These are phyloP conservation scores for Andrena praecox DNA, from an alignment of 2,888 invertebrate species.

Conservation along the genomic window DNA sequence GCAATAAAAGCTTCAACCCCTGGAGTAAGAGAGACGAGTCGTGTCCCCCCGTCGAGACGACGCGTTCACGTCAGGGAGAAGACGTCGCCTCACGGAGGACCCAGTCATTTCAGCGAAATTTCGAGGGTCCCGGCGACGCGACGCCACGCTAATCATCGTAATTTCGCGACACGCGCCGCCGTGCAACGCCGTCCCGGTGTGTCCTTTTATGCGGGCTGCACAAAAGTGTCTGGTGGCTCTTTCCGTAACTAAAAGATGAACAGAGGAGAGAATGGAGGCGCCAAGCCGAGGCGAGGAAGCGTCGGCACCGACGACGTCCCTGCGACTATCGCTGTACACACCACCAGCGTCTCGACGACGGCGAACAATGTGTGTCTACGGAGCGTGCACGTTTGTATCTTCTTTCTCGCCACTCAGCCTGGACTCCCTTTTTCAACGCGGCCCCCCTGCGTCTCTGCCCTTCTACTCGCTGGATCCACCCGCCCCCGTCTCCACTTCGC, in stretches of 20 bases:
- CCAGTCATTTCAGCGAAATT: slow-evolving; percentile 13
- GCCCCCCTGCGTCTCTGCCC: slow-evolving; percentile 15
- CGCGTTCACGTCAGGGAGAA: background rate
- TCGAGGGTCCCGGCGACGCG: slow-evolving; percentile 3
- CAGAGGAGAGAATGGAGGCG: slow-evolving; percentile 42
- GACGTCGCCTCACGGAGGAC: background rate
- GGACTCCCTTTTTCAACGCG: slow-evolving; percentile 12
- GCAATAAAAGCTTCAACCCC: too few relatives aligned
- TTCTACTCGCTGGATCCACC: too few relatives aligned
- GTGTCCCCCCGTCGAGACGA: too few relatives aligned
- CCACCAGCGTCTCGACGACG: slow-evolving; percentile 48
- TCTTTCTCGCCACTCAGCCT: slow-evolving; percentile 26
- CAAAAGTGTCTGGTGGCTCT: slow-evolving; percentile 71
- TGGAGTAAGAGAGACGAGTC: too few relatives aligned
- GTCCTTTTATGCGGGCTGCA: slow-evolving; percentile 61
- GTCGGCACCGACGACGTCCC: background rate
- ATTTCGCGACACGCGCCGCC: slow-evolving; percentile 36
- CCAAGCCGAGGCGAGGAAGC: slow-evolving; percentile 1
- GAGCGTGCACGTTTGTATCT: slow-evolving; percentile 44
- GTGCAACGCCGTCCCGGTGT: slow-evolving; percentile 17
- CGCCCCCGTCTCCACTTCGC: background rate
- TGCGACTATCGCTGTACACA: slow-evolving; percentile 31
- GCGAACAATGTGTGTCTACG: slow-evolving; percentile 65
- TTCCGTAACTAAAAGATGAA: slow-evolving; percentile 58
- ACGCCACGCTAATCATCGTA: slow-evolving; percentile 51